phyloP scores from a whole-genome alignment of 2,113 vertebrate genomes.

The Euleptes europaea region DNA sequence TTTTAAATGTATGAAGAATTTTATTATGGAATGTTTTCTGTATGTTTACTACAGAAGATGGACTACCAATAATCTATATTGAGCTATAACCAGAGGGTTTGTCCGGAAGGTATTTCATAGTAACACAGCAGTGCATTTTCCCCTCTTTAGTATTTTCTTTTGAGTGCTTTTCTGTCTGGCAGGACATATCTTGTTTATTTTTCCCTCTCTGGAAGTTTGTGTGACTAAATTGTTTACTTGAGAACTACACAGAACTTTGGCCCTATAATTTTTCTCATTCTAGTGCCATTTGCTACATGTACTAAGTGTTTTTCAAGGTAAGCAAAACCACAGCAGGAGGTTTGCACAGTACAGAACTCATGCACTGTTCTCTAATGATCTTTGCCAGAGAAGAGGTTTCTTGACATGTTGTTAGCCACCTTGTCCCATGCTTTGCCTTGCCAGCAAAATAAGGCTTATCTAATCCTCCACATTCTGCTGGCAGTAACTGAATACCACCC shows the following conservation, averaged over 20 bases:
- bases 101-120: background rate
- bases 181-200: background rate
- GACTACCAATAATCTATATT: background rate
- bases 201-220: accelerated
- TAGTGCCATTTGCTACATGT: background rate
- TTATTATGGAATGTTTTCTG: background rate
- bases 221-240: accelerated
- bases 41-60: background rate
- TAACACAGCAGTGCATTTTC: background rate
- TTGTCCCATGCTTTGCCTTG: background rate
- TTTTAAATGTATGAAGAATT: background rate
- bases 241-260: background rate
- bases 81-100: background rate
- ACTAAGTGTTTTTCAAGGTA: accelerated
- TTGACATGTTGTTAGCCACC: background rate
- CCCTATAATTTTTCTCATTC: background rate
- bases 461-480: background rate
- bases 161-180: background rate
- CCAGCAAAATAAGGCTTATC: background rate
- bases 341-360: background rate
- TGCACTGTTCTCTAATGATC: background rate
- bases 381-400: background rate
- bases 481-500: background rate
- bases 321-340: accelerated
- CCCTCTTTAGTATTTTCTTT: background rate